phyloP scores from a whole-genome alignment of 2,113 vertebrate genomes.

The Serinus canaria region DNA sequence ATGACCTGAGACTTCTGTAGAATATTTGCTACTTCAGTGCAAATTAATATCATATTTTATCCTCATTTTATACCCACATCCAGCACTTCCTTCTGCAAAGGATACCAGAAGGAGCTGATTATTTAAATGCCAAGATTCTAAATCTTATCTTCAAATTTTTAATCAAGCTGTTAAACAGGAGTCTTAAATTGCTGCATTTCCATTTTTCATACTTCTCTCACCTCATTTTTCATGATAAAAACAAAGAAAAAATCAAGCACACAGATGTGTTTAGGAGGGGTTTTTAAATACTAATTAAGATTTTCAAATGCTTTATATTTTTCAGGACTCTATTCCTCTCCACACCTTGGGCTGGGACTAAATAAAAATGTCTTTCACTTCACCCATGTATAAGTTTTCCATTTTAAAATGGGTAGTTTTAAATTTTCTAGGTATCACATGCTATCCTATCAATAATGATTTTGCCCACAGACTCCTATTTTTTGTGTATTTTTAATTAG shows the following conservation, averaged over 20 bases:
- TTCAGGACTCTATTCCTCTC: neutral
- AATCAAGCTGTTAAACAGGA: neutral
- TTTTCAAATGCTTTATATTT: neutral
- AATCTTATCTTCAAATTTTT: constrained; percentile 18
- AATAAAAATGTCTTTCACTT: neutral
- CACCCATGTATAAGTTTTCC: neutral
- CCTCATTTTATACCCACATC: constrained; percentile 7
- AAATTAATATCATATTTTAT: constrained; percentile 60
- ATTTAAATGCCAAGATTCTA: constrained; percentile 41
- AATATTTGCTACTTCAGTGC: constrained; percentile 54
- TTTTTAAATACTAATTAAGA: neutral
- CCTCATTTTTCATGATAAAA: neutral
- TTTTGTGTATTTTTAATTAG: neutral
- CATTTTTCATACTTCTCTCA: neutral
- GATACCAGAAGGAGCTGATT: constrained; percentile 18
- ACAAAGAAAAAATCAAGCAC: neutral
- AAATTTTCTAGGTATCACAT: neutral
- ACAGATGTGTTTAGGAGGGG: neutral
- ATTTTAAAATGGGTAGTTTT: neutral
- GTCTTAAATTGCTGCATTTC: neutral
- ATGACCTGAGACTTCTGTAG: constrained; percentile 35
- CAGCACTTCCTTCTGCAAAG: neutral
- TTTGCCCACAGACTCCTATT: neutral
- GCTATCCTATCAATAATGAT: neutral
- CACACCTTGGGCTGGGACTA: neutral